Conservation (phyloP, 2,797 vertebrate species). For the Hemibagrus guttatus region DNA sequence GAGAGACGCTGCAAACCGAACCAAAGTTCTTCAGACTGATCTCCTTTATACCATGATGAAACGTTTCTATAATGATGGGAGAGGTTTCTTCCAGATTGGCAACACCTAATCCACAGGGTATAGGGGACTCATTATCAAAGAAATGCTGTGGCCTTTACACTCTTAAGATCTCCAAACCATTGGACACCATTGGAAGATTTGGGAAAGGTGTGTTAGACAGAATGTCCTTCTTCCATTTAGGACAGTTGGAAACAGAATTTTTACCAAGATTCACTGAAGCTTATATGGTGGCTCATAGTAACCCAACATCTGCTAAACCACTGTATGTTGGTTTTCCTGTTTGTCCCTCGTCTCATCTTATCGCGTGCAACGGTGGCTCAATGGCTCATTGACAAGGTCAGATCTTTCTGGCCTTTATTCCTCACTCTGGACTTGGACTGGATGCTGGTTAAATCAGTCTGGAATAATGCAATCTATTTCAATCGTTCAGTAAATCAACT, state of each 20-base stretch:
- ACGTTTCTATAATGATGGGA: not conserved
- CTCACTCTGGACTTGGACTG: not conserved
- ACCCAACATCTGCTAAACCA: not conserved
- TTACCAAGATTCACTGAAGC: not conserved
- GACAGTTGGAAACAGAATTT: not conserved
- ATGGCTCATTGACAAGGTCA: not conserved
- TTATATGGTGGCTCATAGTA: not conserved
- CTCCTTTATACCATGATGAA: not conserved
- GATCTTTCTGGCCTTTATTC: not conserved
- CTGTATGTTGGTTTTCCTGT: not conserved
- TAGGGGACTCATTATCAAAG: not conserved
- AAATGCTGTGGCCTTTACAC: not conserved
- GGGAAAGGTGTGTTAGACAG: not conserved
- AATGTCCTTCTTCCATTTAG: not conserved
- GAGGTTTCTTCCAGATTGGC: not conserved
- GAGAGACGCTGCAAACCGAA: not conserved
- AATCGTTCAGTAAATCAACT: not conserved
- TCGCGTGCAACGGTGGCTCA: not conserved
- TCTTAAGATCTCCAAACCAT: not conserved
- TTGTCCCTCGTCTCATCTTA: not conserved
- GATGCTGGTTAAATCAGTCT: not conserved
- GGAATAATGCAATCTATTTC: not conserved
- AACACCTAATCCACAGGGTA: not conserved
- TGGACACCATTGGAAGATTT: not conserved
- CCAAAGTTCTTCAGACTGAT: not conserved